Base-by-base conservation (phyloP, 1,140 invertebrate species). In the Drosophila nikananu region DNA sequence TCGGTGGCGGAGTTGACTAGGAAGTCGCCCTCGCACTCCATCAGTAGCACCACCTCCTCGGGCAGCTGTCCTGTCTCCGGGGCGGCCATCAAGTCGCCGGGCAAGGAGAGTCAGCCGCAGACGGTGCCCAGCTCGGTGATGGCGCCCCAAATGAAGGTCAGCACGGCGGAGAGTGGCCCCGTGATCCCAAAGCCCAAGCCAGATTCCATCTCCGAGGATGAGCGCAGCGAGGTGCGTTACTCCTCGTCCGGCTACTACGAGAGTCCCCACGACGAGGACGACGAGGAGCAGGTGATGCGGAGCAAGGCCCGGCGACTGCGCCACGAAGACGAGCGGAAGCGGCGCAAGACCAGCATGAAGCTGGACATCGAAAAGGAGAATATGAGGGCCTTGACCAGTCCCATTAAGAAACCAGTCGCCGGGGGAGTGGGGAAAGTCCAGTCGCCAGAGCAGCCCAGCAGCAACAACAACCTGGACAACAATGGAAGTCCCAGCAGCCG, bases 181-280 rank as follows among this genome's bases (percentile, higher is more conserved):
- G 23, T 39, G 5, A 30, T 6, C 25, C 25, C 13, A 1, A 81
- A 83, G 46, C 73, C 76, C 27, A 91, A 92, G 41, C 79, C 86
- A 1, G 94, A 94, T 60, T 95, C 95, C 30, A 90, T 95, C 70
- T 95, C 95, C 5, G 95, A 95, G 80, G 95, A 96, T 80, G 95
- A 96, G 89, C 94, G 94, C 90, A 96, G 95, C 92, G 95, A 95
- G 41, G 81, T 93, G 42, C 95, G 95, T 65, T 96, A 96, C 83
- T 96, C 96, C 51, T 96, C 96, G 2, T 96, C 96, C 2, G 96
- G 96, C 3, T 96, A 96, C 77, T 97, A 97, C 86, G 96, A 96
- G 84, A 96, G 96, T 86, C 96, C 96, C 13, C 96, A 96, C 41
- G 94, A 96, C 0, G 96, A 97, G 80, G 94, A 93, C n/a, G 90